Evolutionary conservation across 2,113 vertebrate species (phyloP).

Genomic region (Tachuris rubrigastra): DNA sequence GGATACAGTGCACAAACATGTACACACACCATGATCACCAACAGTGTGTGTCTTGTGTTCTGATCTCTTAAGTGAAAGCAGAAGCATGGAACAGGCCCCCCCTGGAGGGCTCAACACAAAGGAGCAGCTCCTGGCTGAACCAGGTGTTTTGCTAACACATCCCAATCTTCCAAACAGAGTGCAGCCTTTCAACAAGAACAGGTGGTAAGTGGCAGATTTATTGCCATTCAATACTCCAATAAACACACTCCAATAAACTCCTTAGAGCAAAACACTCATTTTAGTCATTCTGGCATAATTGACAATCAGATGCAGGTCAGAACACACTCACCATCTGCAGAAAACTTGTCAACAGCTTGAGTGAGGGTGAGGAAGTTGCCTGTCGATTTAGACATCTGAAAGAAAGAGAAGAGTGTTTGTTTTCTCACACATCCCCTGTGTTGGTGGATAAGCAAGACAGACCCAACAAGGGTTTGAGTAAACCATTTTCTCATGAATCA

Average conservation of each 20-base stretch:
- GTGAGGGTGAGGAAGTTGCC: conserved; percentile 95
- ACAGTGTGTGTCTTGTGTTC: neutral
- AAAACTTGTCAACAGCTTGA: conserved; percentile 92
- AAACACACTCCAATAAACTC: neutral
- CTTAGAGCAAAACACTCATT: neutral
- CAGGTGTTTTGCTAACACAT: neutral
- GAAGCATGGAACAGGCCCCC: neutral
- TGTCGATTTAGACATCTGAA: conserved; percentile 98
- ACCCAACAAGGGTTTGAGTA: neutral
- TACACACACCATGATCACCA: fast-evolving
- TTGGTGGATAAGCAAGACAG: neutral
- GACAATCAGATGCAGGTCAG: neutral
- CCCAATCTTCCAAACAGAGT: neutral
- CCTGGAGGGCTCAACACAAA: neutral
- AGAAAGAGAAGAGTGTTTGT: neutral
- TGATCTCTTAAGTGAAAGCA: fast-evolving
- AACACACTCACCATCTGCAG: conserved; percentile 87
- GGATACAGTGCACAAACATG: fast-evolving
- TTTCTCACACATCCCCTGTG: neutral
- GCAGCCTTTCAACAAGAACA: neutral
- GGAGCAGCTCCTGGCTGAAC: neutral
- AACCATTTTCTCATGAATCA: neutral
- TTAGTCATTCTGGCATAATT: neutral
- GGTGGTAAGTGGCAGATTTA: neutral
- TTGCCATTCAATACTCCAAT: neutral